Evolutionary conservation across 1,140 invertebrate genomes (phyloP).

Genomic region (Dendroctonus valens): DNA sequence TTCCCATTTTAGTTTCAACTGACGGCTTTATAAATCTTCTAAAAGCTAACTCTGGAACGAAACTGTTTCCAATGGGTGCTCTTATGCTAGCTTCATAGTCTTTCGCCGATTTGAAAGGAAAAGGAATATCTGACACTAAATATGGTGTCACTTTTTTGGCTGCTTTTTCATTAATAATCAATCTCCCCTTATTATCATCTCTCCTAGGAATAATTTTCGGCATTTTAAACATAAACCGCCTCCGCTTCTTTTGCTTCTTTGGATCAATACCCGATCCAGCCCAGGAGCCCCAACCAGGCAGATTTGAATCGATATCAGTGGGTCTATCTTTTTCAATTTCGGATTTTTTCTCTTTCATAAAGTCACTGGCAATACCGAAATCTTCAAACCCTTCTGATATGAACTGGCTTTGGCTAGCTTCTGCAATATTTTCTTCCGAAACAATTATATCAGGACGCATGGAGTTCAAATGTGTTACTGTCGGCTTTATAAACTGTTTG

Average conservation of each 20-base stretch:
- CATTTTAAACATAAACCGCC: slow-evolving; percentile 52
- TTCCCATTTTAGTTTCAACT: slow-evolving; percentile 78
- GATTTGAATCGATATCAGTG: slow-evolving; percentile 72
- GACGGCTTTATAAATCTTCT: slow-evolving; percentile 67
- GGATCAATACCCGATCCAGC: slow-evolving; percentile 73
- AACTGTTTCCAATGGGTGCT: slow-evolving; percentile 85
- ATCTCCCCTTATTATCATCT: slow-evolving; percentile 74
- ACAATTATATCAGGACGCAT: slow-evolving; percentile 55
- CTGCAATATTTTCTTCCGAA: slow-evolving; percentile 55
- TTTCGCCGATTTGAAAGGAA: slow-evolving; percentile 80
- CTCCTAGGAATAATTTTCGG: slow-evolving; percentile 57
- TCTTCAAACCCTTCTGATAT: slow-evolving; percentile 94
- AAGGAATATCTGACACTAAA: slow-evolving; percentile 82
- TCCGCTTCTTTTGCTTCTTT: slow-evolving; percentile 59
- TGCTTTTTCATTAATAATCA: slow-evolving; percentile 83
- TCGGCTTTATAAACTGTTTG: slow-evolving; percentile 62
- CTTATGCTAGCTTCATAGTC: slow-evolving; percentile 88
- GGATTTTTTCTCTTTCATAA: slow-evolving; percentile 75
- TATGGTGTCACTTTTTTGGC: slow-evolving; percentile 67
- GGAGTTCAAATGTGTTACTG: slow-evolving; percentile 60
- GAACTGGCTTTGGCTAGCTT: slow-evolving; percentile 58
- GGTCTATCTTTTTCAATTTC: slow-evolving; percentile 60
- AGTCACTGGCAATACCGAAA: slow-evolving; percentile 89
- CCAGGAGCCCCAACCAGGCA: slow-evolving; percentile 97
- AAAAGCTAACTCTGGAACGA: slow-evolving; percentile 82